Evolutionary conservation across 2,113 vertebrate genomes (phyloP).

Genomic region (Struthidea cinerea): DNA sequence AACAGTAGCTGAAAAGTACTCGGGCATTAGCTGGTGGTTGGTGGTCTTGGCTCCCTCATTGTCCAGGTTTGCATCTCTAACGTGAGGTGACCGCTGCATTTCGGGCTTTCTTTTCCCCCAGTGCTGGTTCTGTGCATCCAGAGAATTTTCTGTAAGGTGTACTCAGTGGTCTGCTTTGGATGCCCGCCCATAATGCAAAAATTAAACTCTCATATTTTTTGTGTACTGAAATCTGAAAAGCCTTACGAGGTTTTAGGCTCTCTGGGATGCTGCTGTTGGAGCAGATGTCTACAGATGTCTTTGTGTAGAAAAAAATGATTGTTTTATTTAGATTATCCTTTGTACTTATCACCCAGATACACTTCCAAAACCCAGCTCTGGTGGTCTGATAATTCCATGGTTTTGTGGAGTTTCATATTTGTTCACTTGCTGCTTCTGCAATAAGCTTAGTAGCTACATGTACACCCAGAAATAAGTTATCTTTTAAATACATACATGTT

Average conservation of each 20-base stretch:
- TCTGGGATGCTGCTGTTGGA: background rate
- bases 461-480: background rate
- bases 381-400: background rate
- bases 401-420: background rate
- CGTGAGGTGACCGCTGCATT: accelerated
- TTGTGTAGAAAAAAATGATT: background rate
- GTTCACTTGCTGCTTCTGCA: background rate
- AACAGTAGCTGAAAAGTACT: background rate
- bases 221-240: background rate
- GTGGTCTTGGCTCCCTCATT: background rate
- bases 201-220: background rate
- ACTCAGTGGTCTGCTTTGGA: background rate
- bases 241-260: background rate
- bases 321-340: background rate
- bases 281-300: background rate
- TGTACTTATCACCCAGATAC: background rate
- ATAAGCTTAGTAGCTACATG: background rate
- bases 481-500: background rate
- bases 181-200: background rate
- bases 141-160: background rate
- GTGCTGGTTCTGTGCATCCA: background rate
- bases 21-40: background rate
- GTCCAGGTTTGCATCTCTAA: background rate
- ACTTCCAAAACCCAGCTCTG: background rate
- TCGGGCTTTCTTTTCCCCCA: background rate